A percentile compares a stretch with the other conserved stretches of the same genome.
phyloP scores from a whole-genome alignment of 92 coral and sea anemone species.

The Epizoanthus rinbou region DNA sequence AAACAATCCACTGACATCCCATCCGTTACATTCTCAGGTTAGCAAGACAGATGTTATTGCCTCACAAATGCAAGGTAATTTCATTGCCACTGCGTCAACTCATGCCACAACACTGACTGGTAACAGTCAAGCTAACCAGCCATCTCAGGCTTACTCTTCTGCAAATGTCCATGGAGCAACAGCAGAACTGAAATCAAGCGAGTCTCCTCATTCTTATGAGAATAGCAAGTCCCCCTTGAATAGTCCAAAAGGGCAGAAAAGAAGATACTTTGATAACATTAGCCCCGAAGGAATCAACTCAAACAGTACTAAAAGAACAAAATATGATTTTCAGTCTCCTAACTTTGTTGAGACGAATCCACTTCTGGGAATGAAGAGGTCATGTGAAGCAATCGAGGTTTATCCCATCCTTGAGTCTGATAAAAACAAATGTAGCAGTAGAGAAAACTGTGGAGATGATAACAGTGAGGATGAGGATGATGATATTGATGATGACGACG shows the following conservation, averaged over 20 bases:
- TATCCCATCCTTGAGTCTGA: constrained; percentile 57
- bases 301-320: constrained; percentile 54
- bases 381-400: constrained; percentile 91
- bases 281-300: constrained; percentile 26
- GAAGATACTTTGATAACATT: constrained; percentile 41
- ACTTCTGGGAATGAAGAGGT: constrained; percentile 86
- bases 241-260: constrained; percentile 34
- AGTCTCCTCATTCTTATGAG: neutral
- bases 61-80: neutral
- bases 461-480: constrained; percentile 31
- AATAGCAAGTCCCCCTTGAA: constrained; percentile 18
- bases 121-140: neutral
- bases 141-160: neutral
- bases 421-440: constrained; percentile 50
- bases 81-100: neutral
- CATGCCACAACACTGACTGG: neutral
- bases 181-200: neutral
- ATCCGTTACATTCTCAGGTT: neutral
- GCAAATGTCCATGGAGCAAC: constrained; percentile 11
- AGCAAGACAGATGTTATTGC: neutral
- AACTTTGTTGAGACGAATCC: constrained; percentile 81
- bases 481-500: constrained; percentile 18
- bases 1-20: neutral
- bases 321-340: constrained; percentile 55
- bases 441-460: constrained; percentile 54